Conservation (phyloP, 2,113 vertebrate genomes). For the Pelvicachromis taeniatus region DNA sequence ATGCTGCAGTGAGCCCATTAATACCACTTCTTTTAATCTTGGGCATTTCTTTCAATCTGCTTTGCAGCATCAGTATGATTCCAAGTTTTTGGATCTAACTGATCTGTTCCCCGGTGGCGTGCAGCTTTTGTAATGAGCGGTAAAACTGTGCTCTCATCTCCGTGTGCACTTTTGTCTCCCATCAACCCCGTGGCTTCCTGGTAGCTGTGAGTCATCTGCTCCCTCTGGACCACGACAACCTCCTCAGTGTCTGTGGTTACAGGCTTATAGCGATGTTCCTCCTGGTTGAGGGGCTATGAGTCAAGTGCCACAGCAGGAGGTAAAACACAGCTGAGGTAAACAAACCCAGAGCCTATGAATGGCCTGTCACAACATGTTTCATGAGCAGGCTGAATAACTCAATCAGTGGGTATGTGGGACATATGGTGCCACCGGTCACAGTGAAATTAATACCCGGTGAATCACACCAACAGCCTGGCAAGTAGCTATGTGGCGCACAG, state of each 20-base stretch:
- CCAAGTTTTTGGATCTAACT: not conserved
- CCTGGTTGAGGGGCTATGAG: conserved; percentile 41
- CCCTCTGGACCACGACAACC: conserved; percentile 1
- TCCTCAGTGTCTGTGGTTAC: not conserved
- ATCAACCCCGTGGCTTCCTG: conserved; percentile 2
- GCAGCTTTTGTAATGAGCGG: conserved; percentile 7
- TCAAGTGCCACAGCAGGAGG: conserved; percentile 46
- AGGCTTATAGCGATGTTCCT: conserved; percentile 33
- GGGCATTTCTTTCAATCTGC: not conserved
- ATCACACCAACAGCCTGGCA: not conserved
- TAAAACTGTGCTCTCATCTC: conserved; percentile 11
- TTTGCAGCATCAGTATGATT: not conserved
- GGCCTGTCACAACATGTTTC: conserved; percentile 65
- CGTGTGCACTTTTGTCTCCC: not conserved
- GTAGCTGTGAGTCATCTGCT: conserved; percentile 53
- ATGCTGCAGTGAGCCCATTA: conserved; percentile 24
- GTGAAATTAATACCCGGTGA: conserved; percentile 36
- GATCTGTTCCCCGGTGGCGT: not conserved
- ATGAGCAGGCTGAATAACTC: conserved; percentile 40
- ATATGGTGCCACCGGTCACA: conserved; percentile 53
- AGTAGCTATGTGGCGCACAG: not conserved
- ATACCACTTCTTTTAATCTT: conserved; percentile 32
- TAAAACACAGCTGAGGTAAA: conserved; percentile 48
- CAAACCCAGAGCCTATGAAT: conserved; percentile 30
- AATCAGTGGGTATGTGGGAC: conserved; percentile 43